These are phyloP conservation scores for Melieria crassipennis DNA, from an alignment of 2,888 invertebrate species.

Conservation along the genomic window DNA sequence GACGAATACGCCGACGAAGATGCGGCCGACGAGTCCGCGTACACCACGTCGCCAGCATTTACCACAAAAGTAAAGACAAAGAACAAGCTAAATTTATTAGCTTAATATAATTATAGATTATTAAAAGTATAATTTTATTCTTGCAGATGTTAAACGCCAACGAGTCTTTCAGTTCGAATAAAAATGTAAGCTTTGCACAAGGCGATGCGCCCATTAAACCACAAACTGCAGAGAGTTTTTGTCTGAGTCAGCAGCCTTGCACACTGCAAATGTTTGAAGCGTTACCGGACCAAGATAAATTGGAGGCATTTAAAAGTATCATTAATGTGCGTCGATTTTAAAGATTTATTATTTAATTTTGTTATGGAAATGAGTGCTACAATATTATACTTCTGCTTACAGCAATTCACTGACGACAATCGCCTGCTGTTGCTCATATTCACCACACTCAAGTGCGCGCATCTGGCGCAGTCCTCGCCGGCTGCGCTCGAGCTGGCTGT, in stretches of 20 bases:
- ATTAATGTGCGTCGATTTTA: conserved; percentile 53
- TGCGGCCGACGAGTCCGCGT: conserved; percentile 51
- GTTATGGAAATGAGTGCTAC: not conserved
- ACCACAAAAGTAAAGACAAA: conserved; percentile 39
- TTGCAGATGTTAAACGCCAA: conserved; percentile 50
- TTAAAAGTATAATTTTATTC: not conserved
- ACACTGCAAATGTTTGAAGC: conserved; percentile 58
- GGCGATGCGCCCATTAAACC: conserved; percentile 21
- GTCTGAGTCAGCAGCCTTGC: conserved; percentile 56
- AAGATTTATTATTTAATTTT: not conserved
- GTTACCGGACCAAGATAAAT: conserved; percentile 55
- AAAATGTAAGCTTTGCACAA: conserved; percentile 43
- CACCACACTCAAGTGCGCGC: conserved; percentile 62
- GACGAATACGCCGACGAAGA: conserved; percentile 53
- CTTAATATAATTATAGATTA: not conserved
- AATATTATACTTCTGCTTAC: conserved; percentile 12
- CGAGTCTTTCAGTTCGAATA: conserved; percentile 42
- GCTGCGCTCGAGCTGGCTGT: conserved; percentile 59
- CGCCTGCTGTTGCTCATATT: conserved; percentile 61
- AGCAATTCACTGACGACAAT: conserved; percentile 60
- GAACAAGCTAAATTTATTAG: not conserved
- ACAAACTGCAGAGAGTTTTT: conserved; percentile 50
- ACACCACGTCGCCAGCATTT: conserved; percentile 46
- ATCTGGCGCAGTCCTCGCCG: conserved; percentile 56
- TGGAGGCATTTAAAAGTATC: conserved; percentile 55